Evolutionary conservation across 2,888 invertebrate species (phyloP).

Genomic region (Julus scanicus): DNA sequence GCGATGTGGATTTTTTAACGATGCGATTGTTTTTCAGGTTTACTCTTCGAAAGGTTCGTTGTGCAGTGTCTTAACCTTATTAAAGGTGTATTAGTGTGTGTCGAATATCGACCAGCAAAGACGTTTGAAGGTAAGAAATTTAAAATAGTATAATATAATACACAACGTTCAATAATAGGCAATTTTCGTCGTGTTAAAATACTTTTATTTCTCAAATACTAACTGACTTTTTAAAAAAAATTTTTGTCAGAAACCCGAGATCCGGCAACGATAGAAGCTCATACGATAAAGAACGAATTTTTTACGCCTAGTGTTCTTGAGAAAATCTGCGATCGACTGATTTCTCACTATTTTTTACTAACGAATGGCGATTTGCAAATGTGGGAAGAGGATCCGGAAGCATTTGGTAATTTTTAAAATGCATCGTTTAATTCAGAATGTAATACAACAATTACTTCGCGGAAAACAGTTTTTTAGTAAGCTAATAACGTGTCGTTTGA

Average conservation of each 20-base stretch:
- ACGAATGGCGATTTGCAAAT: constrained; percentile 83
- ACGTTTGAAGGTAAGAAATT: constrained; percentile 68
- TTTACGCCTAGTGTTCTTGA: constrained; percentile 80
- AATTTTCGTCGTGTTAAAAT: background rate
- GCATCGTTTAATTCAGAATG: no score
- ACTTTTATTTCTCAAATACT: background rate
- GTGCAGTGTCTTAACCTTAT: constrained; percentile 91
- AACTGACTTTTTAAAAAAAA: background rate
- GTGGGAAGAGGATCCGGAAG: constrained; percentile 93
- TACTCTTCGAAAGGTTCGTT: constrained; percentile 83
- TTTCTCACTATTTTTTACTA: constrained; percentile 87
- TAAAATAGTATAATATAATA: background rate
- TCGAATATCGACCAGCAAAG: constrained; percentile 78
- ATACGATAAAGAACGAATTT: constrained; percentile 79
- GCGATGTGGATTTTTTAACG: constrained; percentile 18
- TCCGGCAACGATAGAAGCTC: constrained; percentile 71
- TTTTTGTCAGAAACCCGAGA: constrained; percentile 65
- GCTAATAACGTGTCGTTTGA: background rate
- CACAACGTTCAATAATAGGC: background rate
- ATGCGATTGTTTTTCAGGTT: constrained; percentile 66
- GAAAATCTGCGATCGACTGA: constrained; percentile 84
- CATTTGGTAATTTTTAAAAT: constrained; percentile 72
- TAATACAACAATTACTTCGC: no score
- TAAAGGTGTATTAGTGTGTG: constrained; percentile 82
- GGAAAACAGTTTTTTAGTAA: background rate